These are phyloP conservation scores for Perizoma affinitatum DNA, from an alignment of 2,888 invertebrate genomes.

Conservation along the genomic window DNA sequence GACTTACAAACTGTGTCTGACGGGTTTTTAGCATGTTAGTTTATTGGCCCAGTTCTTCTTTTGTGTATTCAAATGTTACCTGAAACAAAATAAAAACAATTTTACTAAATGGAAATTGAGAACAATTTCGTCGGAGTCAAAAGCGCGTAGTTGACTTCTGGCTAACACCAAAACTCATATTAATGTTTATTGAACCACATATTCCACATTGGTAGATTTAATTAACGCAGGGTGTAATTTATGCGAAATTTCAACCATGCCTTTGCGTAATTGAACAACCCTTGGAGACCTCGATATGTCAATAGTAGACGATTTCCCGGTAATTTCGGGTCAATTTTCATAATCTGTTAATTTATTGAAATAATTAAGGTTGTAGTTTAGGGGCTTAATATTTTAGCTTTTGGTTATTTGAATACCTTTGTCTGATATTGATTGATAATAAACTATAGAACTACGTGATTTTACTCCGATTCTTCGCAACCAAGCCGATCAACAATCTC, in stretches of 20 bases:
- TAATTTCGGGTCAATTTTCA: slow-evolving; percentile 33
- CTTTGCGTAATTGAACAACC: slow-evolving; percentile 36
- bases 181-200: slow-evolving; percentile 18
- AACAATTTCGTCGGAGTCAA: not conserved
- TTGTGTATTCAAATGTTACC: slow-evolving; percentile 8
- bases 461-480: too few relatives aligned
- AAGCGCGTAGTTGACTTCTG: not conserved
- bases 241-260: slow-evolving; percentile 32
- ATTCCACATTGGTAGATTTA: slow-evolving; percentile 31
- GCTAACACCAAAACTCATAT: slow-evolving; percentile 9
- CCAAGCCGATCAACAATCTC: too few relatives aligned
- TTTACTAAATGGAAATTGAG: not conserved
- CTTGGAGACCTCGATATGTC: slow-evolving; percentile 35
- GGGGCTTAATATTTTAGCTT: too few relatives aligned
- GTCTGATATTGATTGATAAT: too few relatives aligned
- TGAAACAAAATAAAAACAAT: slow-evolving; percentile 12
- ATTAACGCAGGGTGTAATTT: slow-evolving; percentile 37
- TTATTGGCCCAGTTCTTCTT: slow-evolving; percentile 1
- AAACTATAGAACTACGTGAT: too few relatives aligned
- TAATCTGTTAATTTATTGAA: slow-evolving; percentile 31
- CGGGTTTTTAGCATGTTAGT: not conserved
- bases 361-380: not conserved
- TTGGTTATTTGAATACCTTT: too few relatives aligned
- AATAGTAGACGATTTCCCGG: slow-evolving; percentile 31
- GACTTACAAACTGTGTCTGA: not conserved